Base-by-base conservation (phyloP, 2,888 invertebrate species). In the Pasiphila rectangulata region DNA sequence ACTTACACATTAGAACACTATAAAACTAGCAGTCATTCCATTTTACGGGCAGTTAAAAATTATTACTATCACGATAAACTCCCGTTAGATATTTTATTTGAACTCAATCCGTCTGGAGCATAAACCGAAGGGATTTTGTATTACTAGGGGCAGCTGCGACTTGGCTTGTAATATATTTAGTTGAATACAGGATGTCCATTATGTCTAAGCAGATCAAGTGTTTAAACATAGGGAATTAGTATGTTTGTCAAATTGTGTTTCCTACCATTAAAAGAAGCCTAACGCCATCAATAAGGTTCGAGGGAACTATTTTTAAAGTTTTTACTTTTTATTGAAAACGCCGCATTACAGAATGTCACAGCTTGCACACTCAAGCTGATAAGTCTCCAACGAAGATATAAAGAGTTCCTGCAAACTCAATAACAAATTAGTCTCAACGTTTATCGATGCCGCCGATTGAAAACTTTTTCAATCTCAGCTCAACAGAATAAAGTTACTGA, bases 21-120 rank as follows among this genome's bases (percentile, higher is more conserved):
- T 48, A 34, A 48, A 43, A 29, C 47, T 37, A 40, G 25, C 29
- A 32, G 38, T 17, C 19, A 10, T 29, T 40, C 29, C 5, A 5
- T 39, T 39, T 48, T 24, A 48, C 9, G 48, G 34, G 24, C 29
- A 34, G 23, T 44, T 34, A 46, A 46, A 40, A 16, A 40, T 46
- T 35, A 46, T 30, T 39, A 46, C 35, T 35, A 23, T 17, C 17
- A 27, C 29, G 46, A 40, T 40, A 13, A 24, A 41, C 17, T 29
- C 2, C 9, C n/a, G 17, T 17, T 32, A 19, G 32, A 32, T 32
- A 32, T 32, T 35, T 32, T 32, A 32, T 32, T 32, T 32, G 32
- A 32, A 3, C 17, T 5, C 17, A 32, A 32, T 25, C 32, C 9
- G 32, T 32, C 32, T 32, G 32, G 32, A 5, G 6, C 17, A 10